Base-by-base conservation (phyloP, 2,113 vertebrate genomes). In the Parus major region DNA sequence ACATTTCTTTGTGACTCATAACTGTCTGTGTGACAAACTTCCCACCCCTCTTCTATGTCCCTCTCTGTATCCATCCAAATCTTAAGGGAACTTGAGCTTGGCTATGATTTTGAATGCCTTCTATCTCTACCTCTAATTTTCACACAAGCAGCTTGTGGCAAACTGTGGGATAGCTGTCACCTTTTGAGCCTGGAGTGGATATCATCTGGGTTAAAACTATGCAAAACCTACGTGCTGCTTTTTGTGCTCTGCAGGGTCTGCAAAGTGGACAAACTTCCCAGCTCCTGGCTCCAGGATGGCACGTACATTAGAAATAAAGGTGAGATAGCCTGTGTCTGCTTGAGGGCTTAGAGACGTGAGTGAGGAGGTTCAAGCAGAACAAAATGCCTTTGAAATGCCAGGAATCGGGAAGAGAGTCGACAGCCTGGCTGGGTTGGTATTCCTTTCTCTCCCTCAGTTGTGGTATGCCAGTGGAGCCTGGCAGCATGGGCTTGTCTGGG, bases 131-230 rank as follows among this genome's bases (percentile, higher is more conserved):
- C 5, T 75, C 35, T 46, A 41, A 27, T 55, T 46, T 22, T 71
- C 1, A 0, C 12, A 24, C 0, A 3, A 39, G 11, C 17, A 46
- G 46, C 46, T 44, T 61, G 72, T 53, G 64, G 24, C 28, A n/a
- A n/a, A 2, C 47, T 35, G 35, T 0, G 1, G 42, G 35, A 27
- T 3, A 35, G 35, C 42, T 44, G 9, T 25, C 65, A 28, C 28
- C 24, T 68, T 24, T 19, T 10, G 15, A 66, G 10, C 44, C n/a
- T 46, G 52, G 16, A 33, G 15, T n/a, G 49, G 31, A 23, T 6
- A 15, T 8, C 29, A 19, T 70, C 42, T n/a, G 63, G 25, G 36
- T 23, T 70, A 31, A 91, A 31, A 31, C 53, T 28, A 2, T 36
- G 10, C 11, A 23, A 69, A 88, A 20, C 25, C 33, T n/a, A 7